Evolutionary conservation across 2,797 vertebrate genomes (phyloP).

Genomic region (Typhlichthys eigenmanni): DNA sequence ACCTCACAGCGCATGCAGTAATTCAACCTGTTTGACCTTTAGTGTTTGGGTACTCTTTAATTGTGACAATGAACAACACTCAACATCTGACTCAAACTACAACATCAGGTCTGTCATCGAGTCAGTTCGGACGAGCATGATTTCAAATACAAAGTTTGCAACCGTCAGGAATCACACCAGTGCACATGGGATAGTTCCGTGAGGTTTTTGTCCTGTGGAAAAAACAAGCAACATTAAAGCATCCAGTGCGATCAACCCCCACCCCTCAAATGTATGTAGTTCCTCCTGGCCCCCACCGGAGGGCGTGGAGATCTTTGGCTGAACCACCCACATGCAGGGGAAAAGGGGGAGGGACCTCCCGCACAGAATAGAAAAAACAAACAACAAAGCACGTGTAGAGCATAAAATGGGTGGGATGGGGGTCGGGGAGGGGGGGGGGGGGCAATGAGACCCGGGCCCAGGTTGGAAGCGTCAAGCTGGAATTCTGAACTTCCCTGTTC

Average conservation of each 20-base stretch:
- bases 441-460: too few relatives aligned
- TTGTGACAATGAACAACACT: too few relatives aligned
- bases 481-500: conserved; percentile 5
- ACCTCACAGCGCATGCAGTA: too few relatives aligned
- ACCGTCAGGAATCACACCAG: conserved; percentile 25
- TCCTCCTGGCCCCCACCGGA: not conserved
- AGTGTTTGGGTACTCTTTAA: too few relatives aligned
- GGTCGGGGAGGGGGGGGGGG: not conserved
- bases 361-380: conserved; percentile 9
- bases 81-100: too few relatives aligned
- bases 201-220: not conserved
- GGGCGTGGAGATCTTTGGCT: conserved; percentile 5
- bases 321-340: conserved; percentile 17
- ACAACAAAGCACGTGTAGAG: conserved; percentile 12
- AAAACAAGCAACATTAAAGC: conserved; percentile 6
- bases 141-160: conserved; percentile 15
- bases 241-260: conserved; percentile 1
- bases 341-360: conserved; percentile 22
- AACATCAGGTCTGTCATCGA: too few relatives aligned
- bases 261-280: not conserved
- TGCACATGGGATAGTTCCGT: conserved; percentile 23
- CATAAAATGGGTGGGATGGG: not conserved
- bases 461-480: conserved; percentile 6
- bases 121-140: not conserved
- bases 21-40: too few relatives aligned